Conservation (phyloP, 2,888 invertebrate genomes). For the Caenorhabditis doughertyi region DNA sequence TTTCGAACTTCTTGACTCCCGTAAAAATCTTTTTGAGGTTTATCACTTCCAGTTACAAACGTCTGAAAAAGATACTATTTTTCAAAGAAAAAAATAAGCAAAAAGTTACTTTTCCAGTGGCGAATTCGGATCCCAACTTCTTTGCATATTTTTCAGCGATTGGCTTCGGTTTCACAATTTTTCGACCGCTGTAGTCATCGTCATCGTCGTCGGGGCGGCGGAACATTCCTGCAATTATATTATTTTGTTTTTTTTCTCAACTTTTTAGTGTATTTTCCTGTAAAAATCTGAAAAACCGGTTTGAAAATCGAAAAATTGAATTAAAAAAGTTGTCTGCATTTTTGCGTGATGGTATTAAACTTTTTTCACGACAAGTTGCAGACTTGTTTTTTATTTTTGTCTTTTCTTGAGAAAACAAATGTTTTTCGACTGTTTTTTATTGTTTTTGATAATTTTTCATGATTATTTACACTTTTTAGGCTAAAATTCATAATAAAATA, state of each 20-base stretch:
- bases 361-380: not conserved
- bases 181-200: slow-evolving; percentile 67
- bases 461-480: too few species aligned
- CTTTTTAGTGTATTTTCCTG: not conserved
- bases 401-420: too few species aligned
- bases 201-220: slow-evolving; percentile 74
- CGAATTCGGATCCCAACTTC: slow-evolving; percentile 70
- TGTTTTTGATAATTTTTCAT: too few species aligned
- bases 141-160: slow-evolving; percentile 73
- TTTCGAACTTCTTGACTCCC: slow-evolving; percentile 69
- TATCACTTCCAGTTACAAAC: slow-evolving; percentile 68
- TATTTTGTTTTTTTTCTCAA: too few species aligned
- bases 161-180: slow-evolving; percentile 74
- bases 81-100: not conserved
- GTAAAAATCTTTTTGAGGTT: slow-evolving; percentile 75
- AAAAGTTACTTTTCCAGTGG: slow-evolving; percentile 61
- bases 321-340: slow-evolving; percentile 2
- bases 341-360: slow-evolving; percentile 5
- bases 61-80: slow-evolving; percentile 43
- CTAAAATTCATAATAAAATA: too few species aligned
- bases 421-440: too few species aligned
- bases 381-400: not conserved
- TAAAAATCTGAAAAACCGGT: not conserved
- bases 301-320: too few species aligned
- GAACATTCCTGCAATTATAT: slow-evolving; percentile 70